phyloP scores from a whole-genome alignment of 2,797 vertebrate species.

The Moxostoma hubbsi region DNA sequence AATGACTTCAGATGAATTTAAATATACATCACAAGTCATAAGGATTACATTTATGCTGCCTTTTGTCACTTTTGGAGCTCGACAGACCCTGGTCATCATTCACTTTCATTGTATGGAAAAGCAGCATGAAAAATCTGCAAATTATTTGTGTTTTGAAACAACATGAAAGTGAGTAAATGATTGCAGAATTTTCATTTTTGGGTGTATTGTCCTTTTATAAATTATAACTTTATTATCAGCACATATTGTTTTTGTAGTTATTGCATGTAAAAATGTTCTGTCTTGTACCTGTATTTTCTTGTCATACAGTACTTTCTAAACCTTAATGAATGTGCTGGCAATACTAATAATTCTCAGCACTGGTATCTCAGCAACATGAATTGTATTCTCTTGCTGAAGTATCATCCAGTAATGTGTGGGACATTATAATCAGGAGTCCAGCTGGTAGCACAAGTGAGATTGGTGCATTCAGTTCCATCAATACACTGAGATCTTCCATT shows the following conservation, averaged over 20 bases:
- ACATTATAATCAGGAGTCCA: conserved; percentile 1
- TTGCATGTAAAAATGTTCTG: too few species aligned
- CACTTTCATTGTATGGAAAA: too few species aligned
- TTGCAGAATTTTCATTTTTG: too few species aligned
- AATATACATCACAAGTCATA: too few species aligned
- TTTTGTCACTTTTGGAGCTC: too few species aligned
- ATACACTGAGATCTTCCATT: conserved; percentile 57
- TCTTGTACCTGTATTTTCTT: not conserved
- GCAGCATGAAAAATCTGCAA: too few species aligned
- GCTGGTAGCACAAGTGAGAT: conserved; percentile 23
- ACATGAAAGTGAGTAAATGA: too few species aligned
- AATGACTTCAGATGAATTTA: too few species aligned
- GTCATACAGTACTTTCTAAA: not conserved
- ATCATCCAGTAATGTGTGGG: not conserved
- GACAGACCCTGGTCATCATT: too few species aligned
- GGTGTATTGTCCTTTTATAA: not conserved
- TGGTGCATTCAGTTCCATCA: conserved; percentile 51
- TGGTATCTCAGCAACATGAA: not conserved
- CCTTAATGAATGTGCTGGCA: not conserved
- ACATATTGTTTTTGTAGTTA: not conserved
- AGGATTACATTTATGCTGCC: too few species aligned
- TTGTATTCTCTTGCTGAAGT: conserved; percentile 20
- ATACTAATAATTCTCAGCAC: not conserved
- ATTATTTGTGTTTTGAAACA: too few species aligned
- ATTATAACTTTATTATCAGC: not conserved